Percentiles rank a stretch among this genome's conserved stretches.
Evolutionary conservation across 2,888 invertebrate genomes (phyloP).

Genomic region (Tineola bisselliella): DNA sequence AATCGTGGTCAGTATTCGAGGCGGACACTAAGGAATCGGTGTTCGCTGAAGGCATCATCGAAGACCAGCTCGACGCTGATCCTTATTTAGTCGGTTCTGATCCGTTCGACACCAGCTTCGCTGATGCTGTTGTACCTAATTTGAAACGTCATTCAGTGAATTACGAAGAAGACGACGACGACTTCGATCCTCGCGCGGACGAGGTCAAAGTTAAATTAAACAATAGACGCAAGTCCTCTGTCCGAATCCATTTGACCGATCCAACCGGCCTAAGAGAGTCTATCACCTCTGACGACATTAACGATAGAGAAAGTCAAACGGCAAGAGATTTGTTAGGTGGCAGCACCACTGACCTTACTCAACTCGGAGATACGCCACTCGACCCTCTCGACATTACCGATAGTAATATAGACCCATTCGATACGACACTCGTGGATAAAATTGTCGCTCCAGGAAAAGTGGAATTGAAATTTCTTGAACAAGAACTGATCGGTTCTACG

Average conservation of each 20-base stretch:
- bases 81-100: constrained; percentile 73
- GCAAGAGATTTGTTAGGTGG: constrained; percentile 78
- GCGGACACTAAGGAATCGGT: constrained; percentile 56
- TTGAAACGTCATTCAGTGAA: constrained; percentile 50
- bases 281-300: constrained; percentile 60
- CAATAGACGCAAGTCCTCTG: constrained; percentile 58
- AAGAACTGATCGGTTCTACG: constrained; percentile 73
- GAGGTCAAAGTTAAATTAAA: constrained; percentile 53
- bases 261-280: constrained; percentile 70
- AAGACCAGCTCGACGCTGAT: constrained; percentile 53
- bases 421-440: constrained; percentile 79
- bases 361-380: constrained; percentile 74
- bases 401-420: constrained; percentile 82
- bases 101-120: constrained; percentile 88
- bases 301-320: constrained; percentile 46
- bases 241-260: constrained; percentile 72
- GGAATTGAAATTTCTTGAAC: constrained; percentile 81
- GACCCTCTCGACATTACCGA: constrained; percentile 69
- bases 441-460: constrained; percentile 79
- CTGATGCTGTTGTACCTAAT: constrained; percentile 75
- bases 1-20: constrained; percentile 75
- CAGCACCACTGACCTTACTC: constrained; percentile 78
- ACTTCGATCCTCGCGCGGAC: constrained; percentile 74
- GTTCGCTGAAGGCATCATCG: constrained; percentile 54
- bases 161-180: constrained; percentile 62